Percentiles rank a stretch among this genome's conserved stretches.
These are phyloP conservation scores for Malthinus flaveolus DNA, from an alignment of 2,888 invertebrate species.

Conservation along the genomic window DNA sequence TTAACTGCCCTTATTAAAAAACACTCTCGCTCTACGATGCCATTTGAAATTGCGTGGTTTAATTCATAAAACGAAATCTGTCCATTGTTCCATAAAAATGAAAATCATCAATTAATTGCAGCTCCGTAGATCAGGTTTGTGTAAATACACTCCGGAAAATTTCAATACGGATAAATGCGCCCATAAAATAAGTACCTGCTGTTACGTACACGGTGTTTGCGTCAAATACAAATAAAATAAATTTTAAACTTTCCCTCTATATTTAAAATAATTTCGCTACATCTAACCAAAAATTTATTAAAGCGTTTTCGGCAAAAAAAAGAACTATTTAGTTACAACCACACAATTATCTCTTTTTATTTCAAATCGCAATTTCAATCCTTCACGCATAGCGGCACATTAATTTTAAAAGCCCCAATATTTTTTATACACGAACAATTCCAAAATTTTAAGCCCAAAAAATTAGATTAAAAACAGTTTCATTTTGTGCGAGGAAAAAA, in stretches of 20 bases:
- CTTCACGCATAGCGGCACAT: no score
- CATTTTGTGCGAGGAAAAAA: neutral
- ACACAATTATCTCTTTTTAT: no score
- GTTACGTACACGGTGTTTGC: slow-evolving; percentile 5
- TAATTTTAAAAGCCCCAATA: no score
- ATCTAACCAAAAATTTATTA: slow-evolving; percentile 6
- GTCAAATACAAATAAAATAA: neutral
- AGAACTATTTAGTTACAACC: no score
- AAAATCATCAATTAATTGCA: slow-evolving; percentile 50
- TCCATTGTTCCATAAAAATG: slow-evolving; percentile 45
- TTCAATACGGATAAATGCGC: slow-evolving; percentile 44
- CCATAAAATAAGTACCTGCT: slow-evolving; percentile 41
- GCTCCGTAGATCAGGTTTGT: slow-evolving; percentile 41
- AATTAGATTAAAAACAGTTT: no score
- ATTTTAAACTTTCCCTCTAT: neutral
- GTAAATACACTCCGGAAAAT: slow-evolving; percentile 36
- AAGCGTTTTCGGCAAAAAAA: neutral
- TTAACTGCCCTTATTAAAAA: slow-evolving; percentile 32
- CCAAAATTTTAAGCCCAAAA: no score
- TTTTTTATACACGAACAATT: no score
- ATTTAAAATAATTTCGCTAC: slow-evolving; percentile 1
- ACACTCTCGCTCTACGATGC: slow-evolving; percentile 33
- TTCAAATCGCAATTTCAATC: no score
- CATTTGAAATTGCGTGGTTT: slow-evolving; percentile 37
- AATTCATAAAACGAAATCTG: slow-evolving; percentile 46